Base-by-base conservation (phyloP, 2,797 vertebrate genomes). In the Cebuella pygmaea region DNA sequence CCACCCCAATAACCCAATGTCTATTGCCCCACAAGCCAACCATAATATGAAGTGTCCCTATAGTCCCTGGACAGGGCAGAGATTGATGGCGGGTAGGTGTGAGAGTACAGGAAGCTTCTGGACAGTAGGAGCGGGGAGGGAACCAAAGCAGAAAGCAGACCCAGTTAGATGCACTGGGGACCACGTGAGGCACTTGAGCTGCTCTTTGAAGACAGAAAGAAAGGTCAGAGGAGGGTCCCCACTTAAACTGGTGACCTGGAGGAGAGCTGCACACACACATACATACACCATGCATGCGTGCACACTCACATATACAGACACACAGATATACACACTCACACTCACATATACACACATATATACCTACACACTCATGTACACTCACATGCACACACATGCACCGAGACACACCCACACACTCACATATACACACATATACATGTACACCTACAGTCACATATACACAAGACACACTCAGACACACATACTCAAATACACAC, bases 201-300 rank as follows among this genome's bases (percentile, higher is more conserved):
- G 44, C 84, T 90, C 17, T 80, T 67, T 84, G 20, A 46, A 74
- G 74, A 83, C 55, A 46, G 36, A 85, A 59, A 67, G n/a, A 52
- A 79, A 76, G 12, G 50, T 83, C 20, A 41, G n/a, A 33, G 8
- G 24, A 36, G 15, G 2, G 44, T 93, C 46, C 12, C 22, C 1
- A 0, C 50, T 57, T 50, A 33, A 55, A 57, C 20, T 44, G 55
- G 70, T 79, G 72, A 57, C 82, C 79, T 57, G 55, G 57, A 13
- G n/a, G 59, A 44, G 7, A 61, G 15, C 17, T 55, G 12, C 22
- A 7, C 33, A 27, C 13, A 7, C 26, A 19, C 26, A 46, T 13
- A 14, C 5, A 7, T 7, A 6, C 1, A 24, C 50, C 44, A 48
- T 46, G 30, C 27, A 48, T 46, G 27, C 0, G 3, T 11, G 13